Percentiles rank a stretch among this genome's conserved stretches.
Conservation (phyloP, 2,113 vertebrate genomes). For the Apteryx mantelli region DNA sequence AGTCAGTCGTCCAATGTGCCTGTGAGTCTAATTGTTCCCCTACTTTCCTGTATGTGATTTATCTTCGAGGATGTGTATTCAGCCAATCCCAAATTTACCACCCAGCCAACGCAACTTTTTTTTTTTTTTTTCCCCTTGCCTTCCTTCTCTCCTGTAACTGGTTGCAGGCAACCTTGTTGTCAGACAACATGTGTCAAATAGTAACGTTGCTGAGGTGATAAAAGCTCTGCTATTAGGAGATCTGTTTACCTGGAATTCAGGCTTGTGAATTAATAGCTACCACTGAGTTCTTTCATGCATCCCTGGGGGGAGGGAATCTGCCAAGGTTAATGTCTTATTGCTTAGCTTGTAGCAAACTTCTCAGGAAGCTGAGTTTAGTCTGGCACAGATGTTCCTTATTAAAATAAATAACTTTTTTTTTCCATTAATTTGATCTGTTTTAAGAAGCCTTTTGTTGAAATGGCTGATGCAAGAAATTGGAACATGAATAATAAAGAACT, state of each 20-base stretch:
- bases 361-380: not conserved
- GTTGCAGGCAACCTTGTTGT: not conserved
- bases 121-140: not conserved
- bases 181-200: not conserved
- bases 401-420: not conserved
- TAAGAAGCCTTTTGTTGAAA: not conserved
- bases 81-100: not conserved
- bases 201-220: not conserved
- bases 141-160: not conserved
- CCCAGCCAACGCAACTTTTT: not conserved
- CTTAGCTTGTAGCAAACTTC: not conserved
- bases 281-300: not conserved
- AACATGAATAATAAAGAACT: not conserved
- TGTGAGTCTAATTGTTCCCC: not conserved
- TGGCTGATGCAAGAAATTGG: not conserved
- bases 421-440: not conserved
- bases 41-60: not conserved
- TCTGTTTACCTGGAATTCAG: not conserved
- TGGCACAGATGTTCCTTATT: not conserved
- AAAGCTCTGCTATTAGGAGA: not conserved
- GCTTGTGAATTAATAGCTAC: not conserved
- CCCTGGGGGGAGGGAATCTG: rapidly evolving
- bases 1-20: not conserved
- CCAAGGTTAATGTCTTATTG: not conserved
- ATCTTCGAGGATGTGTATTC: not conserved